Evolutionary conservation across 1,140 invertebrate genomes (phyloP).

Genomic region (Kradibia gibbosae): DNA sequence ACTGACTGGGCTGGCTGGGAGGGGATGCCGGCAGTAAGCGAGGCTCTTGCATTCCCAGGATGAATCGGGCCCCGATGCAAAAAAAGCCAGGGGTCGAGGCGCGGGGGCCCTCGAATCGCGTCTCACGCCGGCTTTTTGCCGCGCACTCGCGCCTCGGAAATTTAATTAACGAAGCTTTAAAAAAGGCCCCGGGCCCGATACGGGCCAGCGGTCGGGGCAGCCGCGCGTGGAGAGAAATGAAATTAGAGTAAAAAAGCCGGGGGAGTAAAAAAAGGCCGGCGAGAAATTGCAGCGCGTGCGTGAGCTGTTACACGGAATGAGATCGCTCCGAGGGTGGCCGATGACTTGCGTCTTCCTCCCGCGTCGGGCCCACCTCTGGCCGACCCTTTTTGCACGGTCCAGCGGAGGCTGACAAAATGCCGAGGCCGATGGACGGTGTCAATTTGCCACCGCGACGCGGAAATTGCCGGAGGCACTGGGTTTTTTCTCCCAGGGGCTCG

Average conservation of each 20-base stretch:
- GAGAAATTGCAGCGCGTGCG: slow-evolving; percentile 33
- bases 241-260: slow-evolving; percentile 40
- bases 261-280: slow-evolving; percentile 19
- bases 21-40: too few relatives aligned
- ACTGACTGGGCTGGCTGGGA: not conserved
- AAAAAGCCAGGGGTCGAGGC: slow-evolving; percentile 4
- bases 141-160: slow-evolving; percentile 30
- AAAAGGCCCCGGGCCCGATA: slow-evolving; percentile 32
- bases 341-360: slow-evolving; percentile 30
- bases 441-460: slow-evolving; percentile 19
- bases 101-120: slow-evolving; percentile 25
- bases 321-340: slow-evolving; percentile 36
- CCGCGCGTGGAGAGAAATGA: slow-evolving; percentile 47
- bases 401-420: not conserved
- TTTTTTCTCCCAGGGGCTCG: not conserved
- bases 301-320: slow-evolving; percentile 42
- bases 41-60: not conserved
- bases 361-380: too few relatives aligned
- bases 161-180: slow-evolving; percentile 52
- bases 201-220: slow-evolving; percentile 38
- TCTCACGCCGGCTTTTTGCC: slow-evolving; percentile 41
- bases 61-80: not conserved
- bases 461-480: not conserved
- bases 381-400: not conserved
- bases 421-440: not conserved